phyloP scores from a whole-genome alignment of 1,140 invertebrate genomes.

The Pollicipes pollicipes region DNA sequence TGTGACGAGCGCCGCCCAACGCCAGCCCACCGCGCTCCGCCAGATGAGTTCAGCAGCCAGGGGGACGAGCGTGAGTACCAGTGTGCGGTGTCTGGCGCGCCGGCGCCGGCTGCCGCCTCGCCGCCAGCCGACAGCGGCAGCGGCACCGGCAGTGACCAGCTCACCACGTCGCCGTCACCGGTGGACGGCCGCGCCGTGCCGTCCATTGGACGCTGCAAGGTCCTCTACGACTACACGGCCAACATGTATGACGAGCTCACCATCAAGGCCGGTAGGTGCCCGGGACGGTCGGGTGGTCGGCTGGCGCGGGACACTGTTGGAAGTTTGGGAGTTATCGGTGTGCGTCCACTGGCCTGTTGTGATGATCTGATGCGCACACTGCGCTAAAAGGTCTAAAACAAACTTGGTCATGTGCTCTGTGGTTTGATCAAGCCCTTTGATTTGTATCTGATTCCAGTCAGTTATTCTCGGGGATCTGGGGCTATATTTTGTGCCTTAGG shows the following conservation, averaged over 20 bases:
- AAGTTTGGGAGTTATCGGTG: too few relatives aligned
- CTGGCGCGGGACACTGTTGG: neutral
- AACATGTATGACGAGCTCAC: constrained; percentile 74
- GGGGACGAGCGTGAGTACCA: constrained; percentile 19
- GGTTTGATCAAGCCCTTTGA: too few relatives aligned
- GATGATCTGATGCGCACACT: too few relatives aligned
- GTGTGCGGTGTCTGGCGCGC: constrained; percentile 11
- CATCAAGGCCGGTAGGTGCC: constrained; percentile 45
- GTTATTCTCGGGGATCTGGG: too few relatives aligned
- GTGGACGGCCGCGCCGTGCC: neutral
- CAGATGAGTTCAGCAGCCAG: constrained; percentile 20
- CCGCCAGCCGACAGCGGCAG: neutral
- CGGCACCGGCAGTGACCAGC: constrained; percentile 5
- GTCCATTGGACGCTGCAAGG: constrained; percentile 48
- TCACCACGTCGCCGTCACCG: constrained; percentile 7
- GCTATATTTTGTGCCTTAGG: too few relatives aligned
- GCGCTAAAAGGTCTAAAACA: too few relatives aligned
- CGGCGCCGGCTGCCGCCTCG: neutral
- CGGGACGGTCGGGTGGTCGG: neutral
- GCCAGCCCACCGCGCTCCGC: constrained; percentile 13
- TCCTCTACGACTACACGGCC: constrained; percentile 70
- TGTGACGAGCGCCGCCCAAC: too few relatives aligned
- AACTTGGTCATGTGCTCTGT: too few relatives aligned
- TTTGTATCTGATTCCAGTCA: too few relatives aligned
- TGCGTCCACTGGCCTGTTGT: too few relatives aligned